phyloP scores from a whole-genome alignment of 2,113 vertebrate genomes.

The Crotalus tigris region DNA sequence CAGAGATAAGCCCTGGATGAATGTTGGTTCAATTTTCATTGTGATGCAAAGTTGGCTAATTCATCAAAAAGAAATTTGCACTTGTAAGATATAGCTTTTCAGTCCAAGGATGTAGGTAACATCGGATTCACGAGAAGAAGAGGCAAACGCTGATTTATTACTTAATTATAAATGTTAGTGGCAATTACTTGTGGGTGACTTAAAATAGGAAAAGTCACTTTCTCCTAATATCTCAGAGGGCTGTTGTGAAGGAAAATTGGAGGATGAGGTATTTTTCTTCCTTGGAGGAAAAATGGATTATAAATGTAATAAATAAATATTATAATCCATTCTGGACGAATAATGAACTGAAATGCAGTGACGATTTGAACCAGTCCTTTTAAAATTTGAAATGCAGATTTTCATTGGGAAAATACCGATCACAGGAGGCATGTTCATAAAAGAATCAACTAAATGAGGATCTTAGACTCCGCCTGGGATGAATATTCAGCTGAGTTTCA shows the following conservation, averaged over 20 bases:
- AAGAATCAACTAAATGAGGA: background rate
- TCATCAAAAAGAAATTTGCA: background rate
- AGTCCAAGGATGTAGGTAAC: background rate
- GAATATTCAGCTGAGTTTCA: background rate
- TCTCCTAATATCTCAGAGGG: background rate
- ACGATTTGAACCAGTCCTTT: background rate
- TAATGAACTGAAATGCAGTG: background rate
- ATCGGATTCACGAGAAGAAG: background rate
- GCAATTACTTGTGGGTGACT: background rate
- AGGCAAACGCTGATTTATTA: background rate
- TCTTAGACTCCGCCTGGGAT: background rate
- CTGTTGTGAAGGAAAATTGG: background rate
- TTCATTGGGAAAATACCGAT: background rate
- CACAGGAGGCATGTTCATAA: background rate
- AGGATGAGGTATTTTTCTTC: background rate
- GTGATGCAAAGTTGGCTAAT: background rate
- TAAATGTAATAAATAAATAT: background rate
- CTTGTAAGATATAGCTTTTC: background rate
- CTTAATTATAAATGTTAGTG: background rate
- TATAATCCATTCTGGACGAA: background rate
- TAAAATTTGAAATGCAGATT: background rate
- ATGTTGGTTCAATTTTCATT: background rate
- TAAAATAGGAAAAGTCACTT: background rate
- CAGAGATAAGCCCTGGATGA: background rate
- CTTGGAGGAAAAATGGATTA: background rate